Percentiles rank a stretch among this genome's conserved stretches.
phyloP scores from a whole-genome alignment of 1,140 invertebrate genomes.

The Bombyx mori region DNA sequence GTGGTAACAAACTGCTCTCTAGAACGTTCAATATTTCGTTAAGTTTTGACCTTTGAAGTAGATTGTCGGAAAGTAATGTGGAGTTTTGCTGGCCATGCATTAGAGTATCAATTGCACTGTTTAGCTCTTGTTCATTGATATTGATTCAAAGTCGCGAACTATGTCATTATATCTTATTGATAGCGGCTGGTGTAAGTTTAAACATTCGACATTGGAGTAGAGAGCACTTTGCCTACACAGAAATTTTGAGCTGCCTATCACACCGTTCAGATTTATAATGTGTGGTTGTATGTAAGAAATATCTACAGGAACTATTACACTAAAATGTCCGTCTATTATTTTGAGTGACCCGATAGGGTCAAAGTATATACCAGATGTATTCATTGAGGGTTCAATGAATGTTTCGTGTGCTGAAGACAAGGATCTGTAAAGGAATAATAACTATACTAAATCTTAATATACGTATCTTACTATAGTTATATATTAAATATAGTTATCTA shows the following conservation, averaged over 20 bases:
- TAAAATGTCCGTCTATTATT: not conserved
- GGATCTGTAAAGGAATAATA: too few relatives aligned
- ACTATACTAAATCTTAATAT: too few relatives aligned
- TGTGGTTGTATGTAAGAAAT: conserved; percentile 11
- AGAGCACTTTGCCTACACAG: conserved; percentile 15
- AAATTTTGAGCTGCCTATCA: conserved; percentile 10
- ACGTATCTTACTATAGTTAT: too few relatives aligned
- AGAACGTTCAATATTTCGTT: conserved; percentile 10
- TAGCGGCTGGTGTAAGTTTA: too few relatives aligned
- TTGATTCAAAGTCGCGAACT: not conserved
- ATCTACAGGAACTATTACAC: conserved; percentile 3
- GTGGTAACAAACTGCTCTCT: conserved; percentile 11
- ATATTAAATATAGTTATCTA: too few relatives aligned
- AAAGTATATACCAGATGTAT: not conserved
- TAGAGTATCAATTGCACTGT: conserved; percentile 11
- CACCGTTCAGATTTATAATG: conserved; percentile 12
- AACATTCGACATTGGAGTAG: not conserved
- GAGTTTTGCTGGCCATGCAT: conserved; percentile 1
- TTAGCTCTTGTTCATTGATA: conserved; percentile 8
- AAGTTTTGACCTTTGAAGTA: conserved; percentile 13
- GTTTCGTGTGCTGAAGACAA: too few relatives aligned
- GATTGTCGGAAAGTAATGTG: conserved; percentile 5
- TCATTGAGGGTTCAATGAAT: too few relatives aligned
- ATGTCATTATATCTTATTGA: too few relatives aligned
- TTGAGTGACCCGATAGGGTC: not conserved